Conservation (phyloP, 2,113 vertebrate genomes). For the Pangasianodon gigas region DNA sequence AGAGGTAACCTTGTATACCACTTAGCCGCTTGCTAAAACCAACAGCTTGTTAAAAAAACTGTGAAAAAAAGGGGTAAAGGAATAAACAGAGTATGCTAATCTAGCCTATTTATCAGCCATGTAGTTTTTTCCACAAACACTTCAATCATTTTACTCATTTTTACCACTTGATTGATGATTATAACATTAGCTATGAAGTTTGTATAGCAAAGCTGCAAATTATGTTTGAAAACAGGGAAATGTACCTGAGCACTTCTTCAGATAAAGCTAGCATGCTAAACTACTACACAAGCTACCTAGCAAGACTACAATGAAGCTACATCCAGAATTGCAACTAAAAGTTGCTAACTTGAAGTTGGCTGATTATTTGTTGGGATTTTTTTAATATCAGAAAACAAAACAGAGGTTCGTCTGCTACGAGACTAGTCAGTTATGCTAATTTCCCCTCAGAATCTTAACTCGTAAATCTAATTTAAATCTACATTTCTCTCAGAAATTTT, state of each 20-base stretch:
- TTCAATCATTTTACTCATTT: neutral
- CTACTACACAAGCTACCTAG: neutral
- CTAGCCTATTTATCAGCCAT: neutral
- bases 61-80: neutral
- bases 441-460: neutral
- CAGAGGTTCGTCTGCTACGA: neutral
- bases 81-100: neutral
- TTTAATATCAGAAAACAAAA: neutral
- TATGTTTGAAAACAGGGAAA: neutral
- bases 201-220: neutral
- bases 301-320: neutral
- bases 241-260: neutral
- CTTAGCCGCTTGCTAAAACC: neutral
- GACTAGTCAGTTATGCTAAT: neutral
- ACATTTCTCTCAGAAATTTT: neutral
- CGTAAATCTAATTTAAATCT: neutral
- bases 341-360: neutral
- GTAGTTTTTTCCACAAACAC: neutral
- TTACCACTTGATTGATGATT: neutral
- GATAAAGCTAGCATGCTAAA: neutral
- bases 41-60: conserved; percentile 18
- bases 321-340: neutral
- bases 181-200: neutral
- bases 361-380: neutral
- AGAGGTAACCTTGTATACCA: conserved; percentile 22